These are phyloP conservation scores for Drosophila kokeensis DNA, from an alignment of 2,888 invertebrate species.

Conservation along the genomic window DNA sequence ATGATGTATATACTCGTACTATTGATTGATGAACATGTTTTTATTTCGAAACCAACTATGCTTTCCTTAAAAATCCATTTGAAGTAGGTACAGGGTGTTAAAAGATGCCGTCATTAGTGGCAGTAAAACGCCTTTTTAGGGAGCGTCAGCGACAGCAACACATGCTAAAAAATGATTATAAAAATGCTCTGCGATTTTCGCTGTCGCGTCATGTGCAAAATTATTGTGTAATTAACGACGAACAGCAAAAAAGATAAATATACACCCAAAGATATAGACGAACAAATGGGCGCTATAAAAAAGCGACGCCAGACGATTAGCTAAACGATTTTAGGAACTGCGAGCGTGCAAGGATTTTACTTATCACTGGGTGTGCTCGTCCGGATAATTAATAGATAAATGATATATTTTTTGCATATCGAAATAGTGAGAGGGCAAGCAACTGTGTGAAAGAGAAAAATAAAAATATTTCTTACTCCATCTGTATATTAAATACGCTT, in stretches of 20 bases:
- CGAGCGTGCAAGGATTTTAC: conserved; percentile 33
- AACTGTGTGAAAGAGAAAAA: not conserved
- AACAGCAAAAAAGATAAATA: conserved; percentile 16
- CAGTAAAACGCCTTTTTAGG: conserved; percentile 55
- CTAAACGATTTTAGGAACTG: conserved; percentile 59
- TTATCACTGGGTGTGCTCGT: conserved; percentile 48
- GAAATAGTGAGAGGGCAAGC: not conserved
- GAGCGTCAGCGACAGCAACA: conserved; percentile 55
- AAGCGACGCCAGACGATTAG: conserved; percentile 41
- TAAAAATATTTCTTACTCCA: not conserved
- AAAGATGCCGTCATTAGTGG: conserved; percentile 59
- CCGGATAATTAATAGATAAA: conserved; percentile 72
- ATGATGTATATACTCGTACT: not conserved
- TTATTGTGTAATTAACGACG: conserved; percentile 74
- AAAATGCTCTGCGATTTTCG: conserved; percentile 50
- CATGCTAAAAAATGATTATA: conserved; percentile 62
- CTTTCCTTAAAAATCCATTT: not conserved
- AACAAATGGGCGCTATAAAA: conserved; percentile 37
- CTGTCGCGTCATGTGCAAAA: conserved; percentile 75
- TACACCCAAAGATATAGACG: conserved; percentile 25
- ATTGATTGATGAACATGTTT: not conserved
- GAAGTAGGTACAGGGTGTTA: conserved; percentile 8
- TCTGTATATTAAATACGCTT: not conserved
- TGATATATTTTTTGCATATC: conserved; percentile 28
- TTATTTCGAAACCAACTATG: not conserved